phyloP scores from a whole-genome alignment of 1,140 invertebrate genomes.

The Homalodisca vitripennis region DNA sequence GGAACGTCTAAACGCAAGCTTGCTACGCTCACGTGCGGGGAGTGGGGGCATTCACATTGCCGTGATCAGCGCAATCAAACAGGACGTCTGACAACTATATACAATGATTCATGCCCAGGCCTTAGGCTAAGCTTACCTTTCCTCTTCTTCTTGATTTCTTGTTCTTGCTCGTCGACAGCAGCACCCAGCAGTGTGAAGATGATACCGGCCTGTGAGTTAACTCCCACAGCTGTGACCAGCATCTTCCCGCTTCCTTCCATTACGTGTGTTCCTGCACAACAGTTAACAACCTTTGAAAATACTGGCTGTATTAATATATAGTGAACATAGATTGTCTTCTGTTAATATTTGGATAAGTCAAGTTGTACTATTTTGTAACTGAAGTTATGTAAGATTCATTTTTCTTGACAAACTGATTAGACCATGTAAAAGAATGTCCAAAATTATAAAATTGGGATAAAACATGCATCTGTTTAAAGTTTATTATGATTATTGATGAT shows the following conservation, averaged over 20 bases:
- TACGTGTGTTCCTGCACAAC: constrained; percentile 87
- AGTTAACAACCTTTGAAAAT: too few relatives aligned
- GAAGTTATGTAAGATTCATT: too few relatives aligned
- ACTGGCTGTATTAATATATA: too few relatives aligned
- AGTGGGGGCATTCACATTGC: neutral
- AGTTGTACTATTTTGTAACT: too few relatives aligned
- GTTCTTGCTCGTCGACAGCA: constrained; percentile 81
- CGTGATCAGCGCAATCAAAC: neutral
- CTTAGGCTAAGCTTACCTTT: neutral
- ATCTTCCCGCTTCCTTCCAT: constrained; percentile 99
- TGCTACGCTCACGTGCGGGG: neutral
- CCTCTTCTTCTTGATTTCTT: constrained; percentile 90
- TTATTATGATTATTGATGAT: too few relatives aligned
- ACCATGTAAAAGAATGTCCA: too few relatives aligned
- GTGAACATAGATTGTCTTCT: too few relatives aligned
- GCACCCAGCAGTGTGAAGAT: constrained; percentile 98
- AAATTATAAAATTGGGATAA: too few relatives aligned
- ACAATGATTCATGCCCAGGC: neutral
- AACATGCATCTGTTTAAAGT: too few relatives aligned
- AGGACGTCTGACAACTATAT: neutral
- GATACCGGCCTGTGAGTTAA: constrained; percentile 99
- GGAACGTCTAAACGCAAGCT: neutral
- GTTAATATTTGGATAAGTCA: too few relatives aligned
- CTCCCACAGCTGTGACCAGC: constrained; percentile 96
- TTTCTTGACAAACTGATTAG: too few relatives aligned